These are phyloP conservation scores for Amazona vittata DNA, from an alignment of 2,113 vertebrate species.

Conservation along the genomic window DNA sequence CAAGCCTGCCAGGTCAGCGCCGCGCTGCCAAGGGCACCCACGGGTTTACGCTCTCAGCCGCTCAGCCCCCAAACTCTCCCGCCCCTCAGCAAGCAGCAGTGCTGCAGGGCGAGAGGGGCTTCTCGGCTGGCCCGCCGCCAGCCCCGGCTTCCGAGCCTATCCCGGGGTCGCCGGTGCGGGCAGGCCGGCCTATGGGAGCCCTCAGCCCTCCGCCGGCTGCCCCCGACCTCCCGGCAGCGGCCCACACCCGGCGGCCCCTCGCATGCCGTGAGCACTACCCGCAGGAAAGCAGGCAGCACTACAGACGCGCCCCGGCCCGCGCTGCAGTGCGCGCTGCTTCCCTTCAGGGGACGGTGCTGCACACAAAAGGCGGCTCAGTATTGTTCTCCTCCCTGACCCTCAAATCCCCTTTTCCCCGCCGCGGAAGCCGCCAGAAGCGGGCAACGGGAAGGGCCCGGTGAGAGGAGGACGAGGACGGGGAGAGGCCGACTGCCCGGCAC, in stretches of 20 bases:
- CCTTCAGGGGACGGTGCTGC: constrained; percentile 47
- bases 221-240: background rate
- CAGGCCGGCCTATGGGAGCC: constrained; percentile 8
- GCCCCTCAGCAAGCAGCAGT: background rate
- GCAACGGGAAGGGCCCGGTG: background rate
- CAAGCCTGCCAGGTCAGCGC: constrained; percentile 13
- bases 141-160: constrained; percentile 14
- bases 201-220: background rate
- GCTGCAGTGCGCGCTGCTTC: background rate
- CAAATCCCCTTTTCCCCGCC: background rate
- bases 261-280: constrained; percentile 54
- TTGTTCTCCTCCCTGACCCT: constrained; percentile 59
- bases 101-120: background rate
- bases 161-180: constrained; percentile 22
- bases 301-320: constrained; percentile 10
- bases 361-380: constrained; percentile 27
- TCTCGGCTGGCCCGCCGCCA: constrained; percentile 53
- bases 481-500: background rate
- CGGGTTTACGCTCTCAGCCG: constrained; percentile 5
- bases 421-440: background rate
- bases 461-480: background rate
- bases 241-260: background rate
- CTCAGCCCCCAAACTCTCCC: constrained; percentile 43
- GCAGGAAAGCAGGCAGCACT: constrained; percentile 57
- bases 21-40: constrained; percentile 42